phyloP scores from a whole-genome alignment of 1,140 invertebrate species.

The Neodiprion pinetum region DNA sequence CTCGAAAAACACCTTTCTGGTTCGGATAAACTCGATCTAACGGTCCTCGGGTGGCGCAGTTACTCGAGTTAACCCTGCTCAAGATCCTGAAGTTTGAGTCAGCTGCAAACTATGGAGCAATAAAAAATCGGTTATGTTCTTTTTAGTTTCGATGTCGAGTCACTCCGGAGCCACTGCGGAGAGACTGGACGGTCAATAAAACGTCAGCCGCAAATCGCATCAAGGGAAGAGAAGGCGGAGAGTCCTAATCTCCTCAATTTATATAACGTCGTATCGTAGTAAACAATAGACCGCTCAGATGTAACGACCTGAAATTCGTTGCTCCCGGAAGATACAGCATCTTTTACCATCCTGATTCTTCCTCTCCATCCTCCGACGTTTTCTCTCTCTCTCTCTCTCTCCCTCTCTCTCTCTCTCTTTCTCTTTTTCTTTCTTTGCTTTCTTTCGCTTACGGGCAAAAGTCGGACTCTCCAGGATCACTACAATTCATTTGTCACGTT shows the following conservation, averaged over 20 bases:
- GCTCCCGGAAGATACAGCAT: background rate
- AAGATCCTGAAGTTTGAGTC: background rate
- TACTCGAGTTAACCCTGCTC: background rate
- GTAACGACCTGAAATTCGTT: background rate
- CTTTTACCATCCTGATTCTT: background rate
- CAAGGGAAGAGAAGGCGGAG: background rate
- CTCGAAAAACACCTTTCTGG: background rate
- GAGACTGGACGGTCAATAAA: background rate
- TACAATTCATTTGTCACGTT: background rate
- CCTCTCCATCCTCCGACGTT: background rate
- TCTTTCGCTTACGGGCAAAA: background rate
- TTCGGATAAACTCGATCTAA: background rate
- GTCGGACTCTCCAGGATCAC: background rate
- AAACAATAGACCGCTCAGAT: background rate
- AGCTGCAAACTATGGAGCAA: background rate
- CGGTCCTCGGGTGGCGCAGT: background rate
- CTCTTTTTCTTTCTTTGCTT: background rate
- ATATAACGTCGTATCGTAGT: background rate
- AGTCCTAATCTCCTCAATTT: background rate
- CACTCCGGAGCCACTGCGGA: background rate
- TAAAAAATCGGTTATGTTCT: background rate
- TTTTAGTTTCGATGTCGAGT: background rate
- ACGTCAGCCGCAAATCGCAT: slow-evolving; percentile 3
- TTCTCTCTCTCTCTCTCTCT: background rate
- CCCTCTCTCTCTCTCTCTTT: background rate